Evolutionary conservation across 2,797 vertebrate species (phyloP), one percentile per base, ranked within the genome.

Genomic region (Erpetoichthys calabaricus): DNA sequence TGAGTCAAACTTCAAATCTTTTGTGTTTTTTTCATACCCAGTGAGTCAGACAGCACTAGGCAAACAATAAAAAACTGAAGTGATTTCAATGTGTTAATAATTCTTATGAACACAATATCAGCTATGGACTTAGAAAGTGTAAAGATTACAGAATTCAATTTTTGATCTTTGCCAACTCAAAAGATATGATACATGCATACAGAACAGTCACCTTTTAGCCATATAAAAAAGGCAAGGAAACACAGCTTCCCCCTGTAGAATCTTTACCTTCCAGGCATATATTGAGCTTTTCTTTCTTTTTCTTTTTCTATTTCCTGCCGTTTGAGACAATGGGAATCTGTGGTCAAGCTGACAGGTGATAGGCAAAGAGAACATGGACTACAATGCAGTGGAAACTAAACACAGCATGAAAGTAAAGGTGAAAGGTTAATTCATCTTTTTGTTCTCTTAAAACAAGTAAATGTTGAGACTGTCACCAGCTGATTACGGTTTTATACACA

Each of bases 131-230:
- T 25, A 25, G 25, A 25, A 25, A 25, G 1, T 25, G 25, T 25
- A 25, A 25, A 25, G 25, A 25, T 25, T 25, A 25, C 25, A 25
- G 25, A 25, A 25, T 25, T 25, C 25, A 25, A 25, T 25, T 25
- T 25, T 25, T 25, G 25, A 25, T 25, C 25, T 25, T 25, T 25
- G 25, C 25, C 25, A 25, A 25, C 25, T 25, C 2, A 41, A 6
- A 8, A 42, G 49, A 81, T 77, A 82, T 80, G 72, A 75, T 74
- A 76, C 73, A 76, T 74, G 76, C 84, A 79, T 71, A 76, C 69
- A 74, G 79, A 76, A 80, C 71, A 78, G 71, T 63, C 67, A 79
- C 66, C 62, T 66, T 70, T 68, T 73, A 71, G 74, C 66, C 67
- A 65, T 67, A 64, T 67, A 80, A 83, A 76, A 81, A 81, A 73